Percentiles rank a stretch among this genome's conserved stretches.
phyloP scores from a whole-genome alignment of 2,113 vertebrate species.

The Nothobranchius kuhntae region DNA sequence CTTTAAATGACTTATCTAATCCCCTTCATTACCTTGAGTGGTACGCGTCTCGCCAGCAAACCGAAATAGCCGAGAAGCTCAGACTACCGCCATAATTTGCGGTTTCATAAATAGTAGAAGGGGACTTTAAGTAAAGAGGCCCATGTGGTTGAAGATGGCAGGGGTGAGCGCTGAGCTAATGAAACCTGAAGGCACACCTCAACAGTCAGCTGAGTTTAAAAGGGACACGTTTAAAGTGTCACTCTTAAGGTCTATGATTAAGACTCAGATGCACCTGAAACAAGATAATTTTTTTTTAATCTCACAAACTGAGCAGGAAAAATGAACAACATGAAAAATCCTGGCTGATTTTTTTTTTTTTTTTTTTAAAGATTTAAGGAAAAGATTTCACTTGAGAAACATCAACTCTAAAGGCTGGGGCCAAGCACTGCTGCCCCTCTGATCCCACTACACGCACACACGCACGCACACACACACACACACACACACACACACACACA shows the following conservation, averaged over 20 bases:
- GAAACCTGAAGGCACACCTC: constrained; percentile 71
- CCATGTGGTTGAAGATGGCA: constrained; percentile 37
- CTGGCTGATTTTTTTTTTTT: constrained; percentile 3
- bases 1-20: constrained; percentile 76
- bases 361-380: background rate
- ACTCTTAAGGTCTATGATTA: constrained; percentile 57
- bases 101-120: constrained; percentile 72
- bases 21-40: constrained; percentile 78
- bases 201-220: constrained; percentile 46
- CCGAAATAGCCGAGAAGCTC: constrained; percentile 68
- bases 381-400: background rate
- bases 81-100: constrained; percentile 71
- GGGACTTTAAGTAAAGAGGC: constrained; percentile 66
- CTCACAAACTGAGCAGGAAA: constrained; percentile 14
- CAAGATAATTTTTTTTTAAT: background rate
- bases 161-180: constrained; percentile 47
- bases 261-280: background rate
- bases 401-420: constrained; percentile 18
- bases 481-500: no score
- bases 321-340: background rate
- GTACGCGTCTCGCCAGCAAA: constrained; percentile 73
- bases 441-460: constrained; percentile 40
- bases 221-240: constrained; percentile 49
- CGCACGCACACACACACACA: no score
- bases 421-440: constrained; percentile 46